These are phyloP conservation scores for Oreohelix idahoensis DNA, from an alignment of 1,140 invertebrate species.

Conservation along the genomic window DNA sequence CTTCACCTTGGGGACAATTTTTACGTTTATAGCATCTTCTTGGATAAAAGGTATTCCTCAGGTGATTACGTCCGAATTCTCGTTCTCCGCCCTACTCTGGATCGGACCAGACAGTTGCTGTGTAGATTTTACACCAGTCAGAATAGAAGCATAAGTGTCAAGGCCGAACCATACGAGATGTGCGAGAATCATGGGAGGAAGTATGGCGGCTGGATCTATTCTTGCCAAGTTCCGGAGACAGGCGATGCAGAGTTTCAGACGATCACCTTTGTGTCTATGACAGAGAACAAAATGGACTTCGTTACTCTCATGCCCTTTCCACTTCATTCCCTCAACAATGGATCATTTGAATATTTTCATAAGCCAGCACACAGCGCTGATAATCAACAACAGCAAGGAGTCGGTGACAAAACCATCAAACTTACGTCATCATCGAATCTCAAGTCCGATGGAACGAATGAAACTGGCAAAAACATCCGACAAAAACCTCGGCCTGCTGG, in stretches of 20 bases:
- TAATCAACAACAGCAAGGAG: background rate
- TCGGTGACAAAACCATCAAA: background rate
- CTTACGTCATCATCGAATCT: background rate
- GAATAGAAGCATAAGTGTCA: constrained; percentile 21
- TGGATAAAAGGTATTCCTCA: constrained; percentile 48
- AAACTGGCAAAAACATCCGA: too few species aligned
- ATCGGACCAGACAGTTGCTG: constrained; percentile 40
- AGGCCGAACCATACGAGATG: constrained; percentile 62
- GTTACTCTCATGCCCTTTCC: background rate
- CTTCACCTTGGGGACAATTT: constrained; percentile 37
- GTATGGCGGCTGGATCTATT: constrained; percentile 67
- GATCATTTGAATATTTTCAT: background rate
- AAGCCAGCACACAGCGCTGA: background rate
- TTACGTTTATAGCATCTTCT: constrained; percentile 55
- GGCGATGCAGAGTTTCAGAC: background rate
- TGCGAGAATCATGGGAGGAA: constrained; percentile 68
- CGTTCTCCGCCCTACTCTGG: constrained; percentile 39
- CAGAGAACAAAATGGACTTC: background rate
- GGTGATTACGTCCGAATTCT: constrained; percentile 45
- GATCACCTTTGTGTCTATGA: background rate
- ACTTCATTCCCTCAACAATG: background rate
- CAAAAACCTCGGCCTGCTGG: background rate
- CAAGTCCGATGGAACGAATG: background rate
- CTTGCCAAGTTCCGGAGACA: constrained; percentile 55
- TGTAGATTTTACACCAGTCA: constrained; percentile 46